Evolutionary conservation across 2,888 invertebrate genomes (phyloP).

Genomic region (Tenthredo livida): DNA sequence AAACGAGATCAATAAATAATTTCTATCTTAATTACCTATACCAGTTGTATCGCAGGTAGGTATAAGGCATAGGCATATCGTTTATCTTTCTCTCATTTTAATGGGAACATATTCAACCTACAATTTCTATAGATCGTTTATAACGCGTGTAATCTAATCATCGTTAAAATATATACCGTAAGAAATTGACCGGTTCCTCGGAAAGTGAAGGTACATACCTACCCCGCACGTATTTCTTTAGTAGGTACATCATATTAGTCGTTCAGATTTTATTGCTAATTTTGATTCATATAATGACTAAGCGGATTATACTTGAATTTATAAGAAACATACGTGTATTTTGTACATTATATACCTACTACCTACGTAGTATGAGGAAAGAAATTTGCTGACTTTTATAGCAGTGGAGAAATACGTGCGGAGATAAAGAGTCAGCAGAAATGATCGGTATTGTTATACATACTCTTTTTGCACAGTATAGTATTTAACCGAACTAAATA

Average conservation of each 20-base stretch:
- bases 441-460: not conserved
- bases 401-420: not conserved
- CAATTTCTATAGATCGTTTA: not conserved
- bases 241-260: too few relatives aligned
- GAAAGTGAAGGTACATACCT: constrained; percentile 13
- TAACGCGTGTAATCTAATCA: constrained; percentile 9
- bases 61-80: not conserved
- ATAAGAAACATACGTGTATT: not conserved
- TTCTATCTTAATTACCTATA: not conserved
- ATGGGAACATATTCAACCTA: not conserved
- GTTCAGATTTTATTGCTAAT: constrained; percentile 5
- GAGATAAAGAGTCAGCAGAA: not conserved
- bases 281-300: not conserved
- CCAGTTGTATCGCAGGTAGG: not conserved
- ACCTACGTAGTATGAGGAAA: not conserved
- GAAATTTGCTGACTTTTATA: not conserved
- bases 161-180: constrained; percentile 31
- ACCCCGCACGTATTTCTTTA: too few relatives aligned
- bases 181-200: constrained; percentile 28
- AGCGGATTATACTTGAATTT: not conserved
- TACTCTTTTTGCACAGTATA: not conserved
- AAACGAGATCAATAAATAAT: constrained; percentile 14
- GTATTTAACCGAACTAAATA: not conserved
- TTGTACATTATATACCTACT: too few relatives aligned
- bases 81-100: not conserved